Percentiles rank a stretch among this genome's conserved stretches.
Evolutionary conservation across 2,797 vertebrate genomes (phyloP).

Genomic region (Cercopithecus petaurista): DNA sequence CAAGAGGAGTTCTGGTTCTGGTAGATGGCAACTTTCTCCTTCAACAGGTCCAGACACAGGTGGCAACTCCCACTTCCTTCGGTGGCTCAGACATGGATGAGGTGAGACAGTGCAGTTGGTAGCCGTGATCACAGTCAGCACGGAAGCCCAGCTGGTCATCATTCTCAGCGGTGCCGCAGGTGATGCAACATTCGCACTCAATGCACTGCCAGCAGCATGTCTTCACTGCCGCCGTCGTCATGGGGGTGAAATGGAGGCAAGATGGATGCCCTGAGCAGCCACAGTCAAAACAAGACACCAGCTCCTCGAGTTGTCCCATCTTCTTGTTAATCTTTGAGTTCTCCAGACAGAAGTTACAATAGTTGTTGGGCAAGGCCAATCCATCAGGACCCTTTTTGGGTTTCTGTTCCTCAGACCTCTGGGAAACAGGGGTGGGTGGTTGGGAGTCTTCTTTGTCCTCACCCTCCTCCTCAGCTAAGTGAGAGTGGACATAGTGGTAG

Average conservation of each 20-base stretch:
- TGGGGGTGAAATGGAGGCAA: slow-evolving; percentile 97
- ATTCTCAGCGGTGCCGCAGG: slow-evolving; percentile 96
- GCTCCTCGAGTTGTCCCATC: slow-evolving; percentile 94
- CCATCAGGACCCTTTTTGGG: slow-evolving; percentile 96
- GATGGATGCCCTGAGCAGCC: slow-evolving; percentile 96
- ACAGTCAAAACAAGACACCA: slow-evolving; percentile 97
- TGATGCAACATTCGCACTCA: slow-evolving; percentile 97
- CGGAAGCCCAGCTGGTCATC: slow-evolving; percentile 90
- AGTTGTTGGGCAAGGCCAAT: slow-evolving; percentile 94
- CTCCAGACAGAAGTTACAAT: slow-evolving; percentile 96
- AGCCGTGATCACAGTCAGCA: slow-evolving; percentile 96
- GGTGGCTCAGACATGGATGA: slow-evolving; percentile 97
- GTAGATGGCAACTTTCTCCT: slow-evolving; percentile 98
- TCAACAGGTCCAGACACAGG: slow-evolving; percentile 94
- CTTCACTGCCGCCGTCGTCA: slow-evolving; percentile 98
- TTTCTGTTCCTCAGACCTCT: slow-evolving; percentile 92
- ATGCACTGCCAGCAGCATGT: slow-evolving; percentile 98
- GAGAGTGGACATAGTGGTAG: slow-evolving; percentile 97
- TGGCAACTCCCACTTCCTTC: slow-evolving; percentile 94
- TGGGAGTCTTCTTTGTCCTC: slow-evolving; percentile 94
- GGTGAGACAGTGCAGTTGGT: slow-evolving; percentile 98
- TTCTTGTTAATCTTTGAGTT: slow-evolving; percentile 97
- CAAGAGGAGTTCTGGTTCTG: slow-evolving; percentile 92
- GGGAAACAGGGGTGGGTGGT: slow-evolving; percentile 88
- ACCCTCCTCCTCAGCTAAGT: slow-evolving; percentile 96